Evolutionary conservation across 2,888 invertebrate genomes (phyloP).

Genomic region (Drosophila niveifrons): DNA sequence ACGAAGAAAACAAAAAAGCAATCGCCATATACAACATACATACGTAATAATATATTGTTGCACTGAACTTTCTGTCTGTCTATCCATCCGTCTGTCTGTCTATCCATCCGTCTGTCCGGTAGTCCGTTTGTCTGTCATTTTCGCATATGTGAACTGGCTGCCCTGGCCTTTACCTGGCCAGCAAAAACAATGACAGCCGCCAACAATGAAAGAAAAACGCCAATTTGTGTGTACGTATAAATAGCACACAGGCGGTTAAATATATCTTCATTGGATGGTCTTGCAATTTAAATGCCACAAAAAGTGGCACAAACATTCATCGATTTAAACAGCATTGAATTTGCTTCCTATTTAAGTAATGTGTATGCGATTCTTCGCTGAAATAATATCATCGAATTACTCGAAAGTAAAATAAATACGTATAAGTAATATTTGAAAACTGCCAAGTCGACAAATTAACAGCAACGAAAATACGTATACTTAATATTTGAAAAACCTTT

Average conservation of each 20-base stretch:
- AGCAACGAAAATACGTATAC: no score
- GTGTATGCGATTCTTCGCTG: no score
- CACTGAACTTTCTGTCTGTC: constrained; percentile 14
- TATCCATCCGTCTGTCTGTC: not conserved
- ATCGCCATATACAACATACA: constrained; percentile 8
- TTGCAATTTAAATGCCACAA: constrained; percentile 15
- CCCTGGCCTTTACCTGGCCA: constrained; percentile 25
- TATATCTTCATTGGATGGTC: constrained; percentile 17
- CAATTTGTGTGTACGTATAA: not conserved
- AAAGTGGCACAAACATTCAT: constrained; percentile 13
- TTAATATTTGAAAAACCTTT: no score
- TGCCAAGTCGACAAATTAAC: no score
- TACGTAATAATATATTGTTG: constrained; percentile 34
- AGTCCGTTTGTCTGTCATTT: constrained; percentile 3
- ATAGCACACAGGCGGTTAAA: constrained; percentile 23
- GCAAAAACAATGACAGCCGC: constrained; percentile 26
- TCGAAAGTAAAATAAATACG: no score
- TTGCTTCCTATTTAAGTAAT: not conserved
- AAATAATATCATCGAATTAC: no score
- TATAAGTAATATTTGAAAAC: no score
- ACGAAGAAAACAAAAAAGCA: constrained; percentile 2
- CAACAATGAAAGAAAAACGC: constrained; percentile 7
- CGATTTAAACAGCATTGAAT: not conserved
- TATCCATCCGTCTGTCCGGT: not conserved
- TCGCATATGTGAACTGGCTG: constrained; percentile 19